These are phyloP conservation scores for Ibidorhyncha struthersii DNA, from an alignment of 2,113 vertebrate genomes.

Conservation along the genomic window DNA sequence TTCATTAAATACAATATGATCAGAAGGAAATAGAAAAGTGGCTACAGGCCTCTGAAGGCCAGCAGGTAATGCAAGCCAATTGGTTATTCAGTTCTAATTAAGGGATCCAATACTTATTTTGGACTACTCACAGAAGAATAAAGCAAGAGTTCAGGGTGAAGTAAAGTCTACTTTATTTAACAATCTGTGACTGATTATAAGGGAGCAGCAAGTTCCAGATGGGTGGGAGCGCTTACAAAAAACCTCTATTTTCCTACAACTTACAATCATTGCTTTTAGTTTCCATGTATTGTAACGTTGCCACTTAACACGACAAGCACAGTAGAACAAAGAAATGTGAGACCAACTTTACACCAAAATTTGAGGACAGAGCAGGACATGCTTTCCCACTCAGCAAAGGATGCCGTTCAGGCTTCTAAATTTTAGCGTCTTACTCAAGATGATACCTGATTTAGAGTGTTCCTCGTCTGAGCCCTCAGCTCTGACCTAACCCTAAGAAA, in stretches of 20 bases:
- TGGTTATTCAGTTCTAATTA: constrained; percentile 60
- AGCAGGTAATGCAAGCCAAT: constrained; percentile 63
- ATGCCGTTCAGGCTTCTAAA: constrained; percentile 7
- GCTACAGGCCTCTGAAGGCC: constrained; percentile 38
- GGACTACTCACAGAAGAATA: constrained; percentile 38
- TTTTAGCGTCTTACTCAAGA: constrained; percentile 24
- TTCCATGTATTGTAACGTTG: constrained; percentile 2
- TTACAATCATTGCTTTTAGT: constrained; percentile 50
- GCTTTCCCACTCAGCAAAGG: constrained; percentile 4
- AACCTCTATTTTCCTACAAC: constrained; percentile 46
- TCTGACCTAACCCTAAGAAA: constrained; percentile 16
- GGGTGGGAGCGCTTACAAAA: constrained; percentile 59
- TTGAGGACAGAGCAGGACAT: not conserved
- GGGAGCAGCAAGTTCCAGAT: constrained; percentile 64
- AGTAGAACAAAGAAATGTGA: constrained; percentile 28
- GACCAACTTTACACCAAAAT: constrained; percentile 41
- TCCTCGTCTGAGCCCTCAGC: not conserved
- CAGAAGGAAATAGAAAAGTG: constrained; percentile 33
- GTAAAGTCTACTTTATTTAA: constrained; percentile 50
- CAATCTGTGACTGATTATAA: constrained; percentile 67
- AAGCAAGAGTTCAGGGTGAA: constrained; percentile 42
- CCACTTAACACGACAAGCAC: not conserved
- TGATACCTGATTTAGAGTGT: not conserved
- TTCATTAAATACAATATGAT: constrained; percentile 9
- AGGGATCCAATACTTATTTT: constrained; percentile 50